Evolutionary conservation across 2,888 invertebrate genomes (phyloP).

Genomic region (Meliscaeva auricollis): DNA sequence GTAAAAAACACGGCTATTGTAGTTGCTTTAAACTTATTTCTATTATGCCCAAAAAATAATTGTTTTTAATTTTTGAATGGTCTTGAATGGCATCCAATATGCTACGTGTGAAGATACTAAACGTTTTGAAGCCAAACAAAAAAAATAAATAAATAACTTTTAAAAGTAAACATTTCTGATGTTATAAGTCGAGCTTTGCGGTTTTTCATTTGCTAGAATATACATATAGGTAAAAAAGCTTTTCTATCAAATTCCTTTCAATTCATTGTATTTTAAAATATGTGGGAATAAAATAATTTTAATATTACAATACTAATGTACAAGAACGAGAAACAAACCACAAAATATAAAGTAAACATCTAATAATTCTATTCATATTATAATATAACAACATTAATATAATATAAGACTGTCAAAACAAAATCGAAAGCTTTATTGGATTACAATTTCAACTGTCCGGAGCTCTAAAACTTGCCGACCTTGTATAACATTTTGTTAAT

Average conservation of each 20-base stretch:
- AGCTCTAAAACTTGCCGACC: constrained; percentile 69
- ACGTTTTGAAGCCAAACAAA: not conserved
- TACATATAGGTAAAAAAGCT: constrained; percentile 15
- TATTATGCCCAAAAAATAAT: no score
- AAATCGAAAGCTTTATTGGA: constrained; percentile 75
- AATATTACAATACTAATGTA: constrained; percentile 22
- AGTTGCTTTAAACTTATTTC: no score
- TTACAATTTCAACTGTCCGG: constrained; percentile 71
- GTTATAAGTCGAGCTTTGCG: constrained; percentile 75
- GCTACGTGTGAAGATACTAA: constrained; percentile 4
- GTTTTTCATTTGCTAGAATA: constrained; percentile 72
- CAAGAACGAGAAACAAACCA: constrained; percentile 32
- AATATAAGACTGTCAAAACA: constrained; percentile 71
- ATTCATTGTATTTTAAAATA: constrained; percentile 3
- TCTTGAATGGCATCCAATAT: not conserved
- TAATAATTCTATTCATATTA: constrained; percentile 48
- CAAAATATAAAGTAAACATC: constrained; percentile 37
- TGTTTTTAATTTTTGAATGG: constrained; percentile 5
- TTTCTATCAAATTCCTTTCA: constrained; percentile 1
- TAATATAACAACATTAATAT: constrained; percentile 33
- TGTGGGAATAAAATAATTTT: not conserved
- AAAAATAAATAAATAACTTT: constrained; percentile 1
- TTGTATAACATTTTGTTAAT: constrained; percentile 46
- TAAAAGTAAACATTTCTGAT: constrained; percentile 37
- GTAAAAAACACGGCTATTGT: no score